These are phyloP conservation scores for Peromyscus eremicus DNA, from an alignment of 2,797 vertebrate genomes.

Conservation along the genomic window DNA sequence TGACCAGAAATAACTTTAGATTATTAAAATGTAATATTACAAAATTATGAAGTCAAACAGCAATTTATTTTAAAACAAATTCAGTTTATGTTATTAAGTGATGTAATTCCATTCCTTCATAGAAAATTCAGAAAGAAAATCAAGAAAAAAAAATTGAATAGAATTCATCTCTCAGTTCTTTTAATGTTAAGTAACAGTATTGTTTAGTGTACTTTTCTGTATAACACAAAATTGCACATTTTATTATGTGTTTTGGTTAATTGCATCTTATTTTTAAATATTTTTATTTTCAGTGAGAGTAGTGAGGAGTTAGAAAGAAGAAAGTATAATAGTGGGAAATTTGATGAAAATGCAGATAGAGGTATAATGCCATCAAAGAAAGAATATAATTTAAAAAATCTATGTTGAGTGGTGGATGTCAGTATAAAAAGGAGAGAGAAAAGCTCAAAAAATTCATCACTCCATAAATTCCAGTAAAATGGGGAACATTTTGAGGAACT, in stretches of 20 bases:
- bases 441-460: neutral
- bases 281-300: neutral
- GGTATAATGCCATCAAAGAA: neutral
- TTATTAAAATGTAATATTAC: neutral
- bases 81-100: neutral
- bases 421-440: neutral
- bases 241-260: neutral
- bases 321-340: too few relatives aligned
- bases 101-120: neutral
- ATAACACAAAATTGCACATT: neutral
- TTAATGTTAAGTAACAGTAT: neutral
- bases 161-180: neutral
- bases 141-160: neutral
- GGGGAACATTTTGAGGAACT: neutral
- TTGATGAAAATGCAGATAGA: neutral
- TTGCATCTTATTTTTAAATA: neutral
- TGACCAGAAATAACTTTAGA: neutral
- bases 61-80: neutral
- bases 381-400: neutral
- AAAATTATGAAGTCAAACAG: neutral
- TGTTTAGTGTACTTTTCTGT: neutral
- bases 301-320: neutral
- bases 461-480: neutral
- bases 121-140: neutral
- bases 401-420: neutral